Percentiles rank a stretch among this genome's conserved stretches.
Evolutionary conservation across 2,113 vertebrate species (phyloP).

Genomic region (Nerophis lumbriciformis): DNA sequence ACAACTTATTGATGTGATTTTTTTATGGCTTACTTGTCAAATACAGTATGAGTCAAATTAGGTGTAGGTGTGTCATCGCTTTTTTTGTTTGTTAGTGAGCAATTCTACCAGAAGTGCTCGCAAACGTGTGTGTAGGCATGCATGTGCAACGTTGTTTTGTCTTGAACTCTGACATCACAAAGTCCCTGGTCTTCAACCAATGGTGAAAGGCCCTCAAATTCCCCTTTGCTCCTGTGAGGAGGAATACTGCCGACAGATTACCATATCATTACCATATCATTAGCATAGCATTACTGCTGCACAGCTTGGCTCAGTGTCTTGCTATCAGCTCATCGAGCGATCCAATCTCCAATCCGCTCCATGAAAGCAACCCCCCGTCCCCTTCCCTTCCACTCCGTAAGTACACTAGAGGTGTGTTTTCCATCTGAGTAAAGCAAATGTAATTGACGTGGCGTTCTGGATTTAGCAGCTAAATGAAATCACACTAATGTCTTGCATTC

Average conservation of each 20-base stretch:
- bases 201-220: slow-evolving; percentile 67
- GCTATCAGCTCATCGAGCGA: slow-evolving; percentile 70
- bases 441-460: slow-evolving; percentile 66
- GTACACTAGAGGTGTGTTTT: slow-evolving; percentile 58
- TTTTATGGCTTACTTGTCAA: slow-evolving; percentile 55
- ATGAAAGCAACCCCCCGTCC: slow-evolving; percentile 10
- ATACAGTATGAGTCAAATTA: slow-evolving; percentile 60
- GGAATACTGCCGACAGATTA: slow-evolving; percentile 72
- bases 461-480: slow-evolving; percentile 68
- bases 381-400: slow-evolving; percentile 13
- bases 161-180: slow-evolving; percentile 61
- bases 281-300: slow-evolving; percentile 70
- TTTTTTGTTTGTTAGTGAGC: slow-evolving; percentile 50
- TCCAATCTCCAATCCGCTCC: slow-evolving; percentile 57
- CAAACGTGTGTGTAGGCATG: slow-evolving; percentile 8
- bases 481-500: slow-evolving; percentile 52
- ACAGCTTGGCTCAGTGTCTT: slow-evolving; percentile 66
- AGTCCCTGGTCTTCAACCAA: slow-evolving; percentile 69
- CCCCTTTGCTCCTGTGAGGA: slow-evolving; percentile 64
- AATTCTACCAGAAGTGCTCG: slow-evolving; percentile 30
- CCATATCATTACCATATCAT: slow-evolving; percentile 73
- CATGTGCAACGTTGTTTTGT: slow-evolving; percentile 27
- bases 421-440: slow-evolving; percentile 63
- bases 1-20: slow-evolving; percentile 34
- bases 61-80: slow-evolving; percentile 42